Base-by-base conservation (phyloP, 2,888 invertebrate genomes). In the Metallyticus violacea region DNA sequence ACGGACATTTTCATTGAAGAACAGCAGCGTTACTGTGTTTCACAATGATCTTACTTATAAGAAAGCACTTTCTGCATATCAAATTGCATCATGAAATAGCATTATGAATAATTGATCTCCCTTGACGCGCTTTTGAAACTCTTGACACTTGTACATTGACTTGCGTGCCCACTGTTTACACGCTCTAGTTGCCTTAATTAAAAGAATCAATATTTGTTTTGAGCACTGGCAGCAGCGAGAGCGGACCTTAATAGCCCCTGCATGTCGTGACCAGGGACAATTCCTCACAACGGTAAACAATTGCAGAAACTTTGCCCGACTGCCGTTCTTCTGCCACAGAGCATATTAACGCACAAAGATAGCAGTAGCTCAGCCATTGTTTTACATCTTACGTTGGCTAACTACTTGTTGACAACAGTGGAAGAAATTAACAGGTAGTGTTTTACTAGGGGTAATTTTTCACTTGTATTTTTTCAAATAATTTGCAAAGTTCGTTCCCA, bases 161-260 rank as follows among this genome's bases (percentile, higher is more conserved):
- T 62, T 62, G 40, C 40, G 40, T 62, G 40, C 40, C 15, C 15
- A 62, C 40, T 62, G 40, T 62, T 62, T 62, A 62, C 40, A 62
- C 40, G 40, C 40, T 62, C 40, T 62, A 62, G 28, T 26, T 83
- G 77, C 77, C 83, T 83, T 83, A 83, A 83, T 83, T 83, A 83
- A 83, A 83, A 77, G 83, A 77, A 83, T 83, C 83, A 83, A 83
- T 83, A 83, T 83, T 83, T 83, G 83, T 83, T 83, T 83, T 83
- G 83, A 83, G 29, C 77, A 29, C 77, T 22, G 62, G 76, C 26
- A 22, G 62, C 76, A 7, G 26, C 15, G 29, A 26, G n/a, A 30
- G n/a, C 25, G n/a, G n/a, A n/a, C n/a, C n/a, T n/a, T n/a, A n/a
- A n/a, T n/a, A n/a, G n/a, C 9, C 40, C 15, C 40, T 62, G 40